These are phyloP conservation scores for Epiperipatus broadwayi DNA, from an alignment of 2,888 invertebrate genomes.

Conservation along the genomic window DNA sequence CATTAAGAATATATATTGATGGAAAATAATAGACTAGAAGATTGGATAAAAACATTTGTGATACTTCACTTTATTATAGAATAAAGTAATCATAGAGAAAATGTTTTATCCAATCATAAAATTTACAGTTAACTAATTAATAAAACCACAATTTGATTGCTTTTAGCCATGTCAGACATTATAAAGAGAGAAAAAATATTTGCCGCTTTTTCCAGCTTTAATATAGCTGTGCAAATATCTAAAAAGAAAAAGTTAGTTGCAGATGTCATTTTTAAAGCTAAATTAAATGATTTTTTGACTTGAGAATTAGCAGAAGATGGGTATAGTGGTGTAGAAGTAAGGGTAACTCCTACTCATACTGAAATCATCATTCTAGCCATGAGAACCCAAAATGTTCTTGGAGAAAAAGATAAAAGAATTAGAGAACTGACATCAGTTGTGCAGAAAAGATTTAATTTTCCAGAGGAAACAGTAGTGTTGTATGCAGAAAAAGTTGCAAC, in stretches of 20 bases:
- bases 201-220: conserved; percentile 15
- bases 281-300: conserved; percentile 94
- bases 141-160: no score
- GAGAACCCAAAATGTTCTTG: conserved; percentile 88
- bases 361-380: conserved; percentile 99
- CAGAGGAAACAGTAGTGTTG: conserved; percentile 81
- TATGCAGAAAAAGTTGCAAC: conserved; percentile 98
- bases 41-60: no score
- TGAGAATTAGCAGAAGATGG: conserved; percentile 98
- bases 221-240: conserved; percentile 39
- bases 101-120: no score
- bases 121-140: no score
- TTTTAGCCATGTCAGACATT: no score
- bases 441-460: conserved; percentile 92
- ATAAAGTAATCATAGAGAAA: no score
- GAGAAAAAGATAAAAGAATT: conserved; percentile 80
- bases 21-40: no score
- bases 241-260: conserved; percentile 81
- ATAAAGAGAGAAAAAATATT: no score
- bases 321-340: conserved; percentile 96
- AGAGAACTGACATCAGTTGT: conserved; percentile 95
- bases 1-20: no score
- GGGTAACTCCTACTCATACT: conserved; percentile 85
- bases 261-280: conserved; percentile 97
- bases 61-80: no score